Percentiles rank a stretch among this genome's conserved stretches.
phyloP scores from a whole-genome alignment of 92 coral and sea anemone species.

The Umimayanthus kanabou region DNA sequence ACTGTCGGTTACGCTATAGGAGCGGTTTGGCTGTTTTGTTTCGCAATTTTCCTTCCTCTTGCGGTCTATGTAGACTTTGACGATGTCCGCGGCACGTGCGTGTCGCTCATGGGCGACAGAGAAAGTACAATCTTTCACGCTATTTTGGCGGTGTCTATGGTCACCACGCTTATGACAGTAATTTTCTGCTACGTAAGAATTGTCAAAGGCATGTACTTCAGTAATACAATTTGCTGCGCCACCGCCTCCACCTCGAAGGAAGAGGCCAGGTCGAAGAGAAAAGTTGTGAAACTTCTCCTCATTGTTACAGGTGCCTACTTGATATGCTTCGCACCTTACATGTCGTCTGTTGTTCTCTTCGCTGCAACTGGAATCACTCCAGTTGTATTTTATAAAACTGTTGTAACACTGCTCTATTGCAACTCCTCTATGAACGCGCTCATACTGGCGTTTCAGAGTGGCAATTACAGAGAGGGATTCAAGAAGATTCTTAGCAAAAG shows the following conservation, averaged over 20 bases:
- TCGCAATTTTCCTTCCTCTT: neutral
- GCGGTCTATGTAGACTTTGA: conserved; percentile 1
- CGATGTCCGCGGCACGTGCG: neutral
- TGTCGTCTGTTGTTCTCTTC: neutral
- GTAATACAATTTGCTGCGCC: conserved; percentile 8
- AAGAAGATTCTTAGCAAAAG: conserved; percentile 2
- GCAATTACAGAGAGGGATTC: conserved; percentile 25
- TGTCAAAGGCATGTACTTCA: conserved; percentile 13
- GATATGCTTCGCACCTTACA: neutral
- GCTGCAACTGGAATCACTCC: neutral
- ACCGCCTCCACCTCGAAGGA: neutral
- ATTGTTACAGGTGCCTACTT: conserved; percentile 6
- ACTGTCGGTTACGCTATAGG: conserved; percentile 50
- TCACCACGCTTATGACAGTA: neutral
- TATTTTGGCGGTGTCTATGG: neutral
- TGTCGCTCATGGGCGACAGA: neutral
- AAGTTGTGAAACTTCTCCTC: neutral
- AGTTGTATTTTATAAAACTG: neutral
- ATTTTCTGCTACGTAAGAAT: neutral
- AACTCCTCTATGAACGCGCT: conserved; percentile 43
- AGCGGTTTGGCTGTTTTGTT: conserved; percentile 44
- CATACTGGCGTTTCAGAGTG: conserved; percentile 39
- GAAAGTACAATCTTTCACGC: neutral
- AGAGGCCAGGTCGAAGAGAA: neutral
- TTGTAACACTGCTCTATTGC: conserved; percentile 14